Evolutionary conservation across 2,797 vertebrate species (phyloP).

Genomic region (Tinamus major): DNA sequence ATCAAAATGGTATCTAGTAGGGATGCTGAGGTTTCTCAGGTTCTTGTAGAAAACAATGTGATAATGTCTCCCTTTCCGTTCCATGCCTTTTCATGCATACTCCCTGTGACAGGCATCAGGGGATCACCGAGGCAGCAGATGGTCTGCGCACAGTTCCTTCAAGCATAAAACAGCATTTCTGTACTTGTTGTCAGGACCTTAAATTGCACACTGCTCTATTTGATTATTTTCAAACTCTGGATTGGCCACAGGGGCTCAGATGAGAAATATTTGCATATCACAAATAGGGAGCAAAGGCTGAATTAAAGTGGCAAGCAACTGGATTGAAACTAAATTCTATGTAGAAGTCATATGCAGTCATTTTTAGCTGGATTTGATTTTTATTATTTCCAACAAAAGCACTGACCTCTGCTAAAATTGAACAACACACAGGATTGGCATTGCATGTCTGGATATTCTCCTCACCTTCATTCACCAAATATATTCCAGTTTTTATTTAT

Average conservation of each 20-base stretch:
- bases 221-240: slow-evolving; percentile 74
- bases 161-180: slow-evolving; percentile 77
- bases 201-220: slow-evolving; percentile 69
- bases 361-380: background rate
- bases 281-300: slow-evolving; percentile 30
- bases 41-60: background rate
- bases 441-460: background rate
- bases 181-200: slow-evolving; percentile 72
- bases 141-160: slow-evolving; percentile 72
- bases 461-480: background rate
- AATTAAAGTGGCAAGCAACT: slow-evolving; percentile 64
- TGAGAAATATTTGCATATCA: slow-evolving; percentile 65
- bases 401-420: background rate
- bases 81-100: background rate
- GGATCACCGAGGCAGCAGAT: slow-evolving; percentile 74
- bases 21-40: background rate
- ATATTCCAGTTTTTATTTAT: background rate
- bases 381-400: background rate
- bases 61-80: background rate
- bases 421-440: background rate
- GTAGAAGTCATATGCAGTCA: background rate
- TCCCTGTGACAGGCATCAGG: slow-evolving; percentile 66
- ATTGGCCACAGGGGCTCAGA: slow-evolving; percentile 55
- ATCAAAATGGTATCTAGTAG: background rate
- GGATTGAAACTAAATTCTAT: slow-evolving; percentile 52